Evolutionary conservation across 2,888 invertebrate species (phyloP).

Genomic region (Caenorhabditis doughertyi): DNA sequence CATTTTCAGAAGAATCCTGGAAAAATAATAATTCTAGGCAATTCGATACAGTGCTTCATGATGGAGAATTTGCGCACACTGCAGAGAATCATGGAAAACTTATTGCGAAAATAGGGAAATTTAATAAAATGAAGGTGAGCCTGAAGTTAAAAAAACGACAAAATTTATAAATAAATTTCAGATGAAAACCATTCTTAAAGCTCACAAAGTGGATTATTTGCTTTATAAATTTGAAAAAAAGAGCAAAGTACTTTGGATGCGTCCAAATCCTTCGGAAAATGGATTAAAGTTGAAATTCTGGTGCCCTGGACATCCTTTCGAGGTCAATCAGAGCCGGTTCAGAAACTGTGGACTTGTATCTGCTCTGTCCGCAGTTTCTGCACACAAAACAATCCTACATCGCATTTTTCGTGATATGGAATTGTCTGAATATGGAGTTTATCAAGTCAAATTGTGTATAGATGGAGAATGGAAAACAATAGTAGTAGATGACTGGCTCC

Average conservation of each 20-base stretch:
- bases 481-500: neutral
- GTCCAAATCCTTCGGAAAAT: neutral
- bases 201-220: too few relatives aligned
- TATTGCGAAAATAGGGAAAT: neutral
- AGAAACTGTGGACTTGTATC: neutral
- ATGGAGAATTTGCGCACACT: neutral
- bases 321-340: neutral
- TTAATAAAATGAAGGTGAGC: too few relatives aligned
- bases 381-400: neutral
- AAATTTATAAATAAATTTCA: too few relatives aligned
- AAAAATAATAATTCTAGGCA: neutral
- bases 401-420: neutral
- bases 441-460: neutral
- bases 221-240: too few relatives aligned
- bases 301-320: neutral
- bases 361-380: neutral
- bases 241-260: too few relatives aligned
- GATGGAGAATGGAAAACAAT: neutral
- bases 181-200: too few relatives aligned
- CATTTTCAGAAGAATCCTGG: neutral
- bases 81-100: neutral
- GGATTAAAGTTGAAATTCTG: neutral
- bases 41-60: neutral
- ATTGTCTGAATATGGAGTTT: neutral
- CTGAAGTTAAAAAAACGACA: neutral